Conservation (phyloP, 1,140 invertebrate species). For the Hycleus phaleratus region DNA sequence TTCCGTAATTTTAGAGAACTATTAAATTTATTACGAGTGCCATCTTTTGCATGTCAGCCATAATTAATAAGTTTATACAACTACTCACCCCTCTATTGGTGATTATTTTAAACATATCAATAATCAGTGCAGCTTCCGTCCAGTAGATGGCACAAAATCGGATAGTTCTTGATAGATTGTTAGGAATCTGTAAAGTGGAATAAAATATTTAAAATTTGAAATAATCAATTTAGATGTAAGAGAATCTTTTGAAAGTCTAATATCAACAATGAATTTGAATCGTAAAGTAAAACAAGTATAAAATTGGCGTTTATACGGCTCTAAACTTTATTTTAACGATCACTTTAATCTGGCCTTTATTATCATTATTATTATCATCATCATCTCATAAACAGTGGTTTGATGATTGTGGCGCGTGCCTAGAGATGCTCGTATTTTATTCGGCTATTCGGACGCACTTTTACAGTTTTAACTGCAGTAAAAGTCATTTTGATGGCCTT, state of each 20-base stretch:
- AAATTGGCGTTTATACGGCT: slow-evolving; percentile 39
- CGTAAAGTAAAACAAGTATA: slow-evolving; percentile 30
- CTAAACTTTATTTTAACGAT: slow-evolving; percentile 37
- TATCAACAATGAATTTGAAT: slow-evolving; percentile 20
- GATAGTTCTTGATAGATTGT: too few relatives aligned
- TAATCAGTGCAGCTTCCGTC: slow-evolving; percentile 15
- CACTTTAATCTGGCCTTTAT: slow-evolving; percentile 36
- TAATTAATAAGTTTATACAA: background rate
- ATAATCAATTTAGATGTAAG: background rate
- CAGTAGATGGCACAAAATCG: slow-evolving; percentile 15
- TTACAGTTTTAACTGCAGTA: slow-evolving; percentile 41
- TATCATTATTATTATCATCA: slow-evolving; percentile 26
- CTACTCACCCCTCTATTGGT: background rate
- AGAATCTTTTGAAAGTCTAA: slow-evolving; percentile 12
- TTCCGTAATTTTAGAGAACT: too few relatives aligned
- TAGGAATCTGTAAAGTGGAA: too few relatives aligned
- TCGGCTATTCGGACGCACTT: slow-evolving; percentile 37
- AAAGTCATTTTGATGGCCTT: slow-evolving; percentile 38
- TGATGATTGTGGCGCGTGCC: slow-evolving; percentile 37
- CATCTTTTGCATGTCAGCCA: background rate
- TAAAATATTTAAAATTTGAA: too few relatives aligned
- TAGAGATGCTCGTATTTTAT: slow-evolving; percentile 37
- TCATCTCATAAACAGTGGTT: slow-evolving; percentile 34
- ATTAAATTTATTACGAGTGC: background rate
- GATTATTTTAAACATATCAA: slow-evolving; percentile 1